Conservation (phyloP, 1,140 invertebrate species). For the Paraescarpia echinospica region DNA sequence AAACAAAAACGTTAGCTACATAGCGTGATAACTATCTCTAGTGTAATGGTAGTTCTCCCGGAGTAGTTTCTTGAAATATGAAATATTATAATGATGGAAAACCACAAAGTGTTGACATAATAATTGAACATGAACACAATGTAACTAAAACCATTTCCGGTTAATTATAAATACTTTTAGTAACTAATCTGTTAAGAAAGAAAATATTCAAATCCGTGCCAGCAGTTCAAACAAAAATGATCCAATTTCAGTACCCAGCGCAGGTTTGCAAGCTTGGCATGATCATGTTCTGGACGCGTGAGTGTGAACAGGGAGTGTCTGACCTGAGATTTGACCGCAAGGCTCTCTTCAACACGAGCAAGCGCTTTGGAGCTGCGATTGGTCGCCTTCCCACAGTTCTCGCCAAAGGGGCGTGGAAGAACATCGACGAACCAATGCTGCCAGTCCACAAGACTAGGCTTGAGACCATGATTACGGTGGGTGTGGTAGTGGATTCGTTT, state of each 20-base stretch:
- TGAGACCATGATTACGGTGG: slow-evolving; percentile 53
- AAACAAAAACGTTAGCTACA: neutral
- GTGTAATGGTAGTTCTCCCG: neutral
- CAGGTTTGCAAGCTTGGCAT: slow-evolving; percentile 54
- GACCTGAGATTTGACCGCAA: slow-evolving; percentile 56
- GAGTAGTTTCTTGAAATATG: no score
- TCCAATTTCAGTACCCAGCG: slow-evolving; percentile 50
- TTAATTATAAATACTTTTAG: no score
- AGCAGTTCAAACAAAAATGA: neutral
- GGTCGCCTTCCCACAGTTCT: slow-evolving; percentile 39
- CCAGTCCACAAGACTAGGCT: slow-evolving; percentile 52
- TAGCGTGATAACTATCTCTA: neutral
- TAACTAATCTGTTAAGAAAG: no score
- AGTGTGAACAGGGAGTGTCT: slow-evolving; percentile 52
- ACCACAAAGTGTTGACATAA: no score
- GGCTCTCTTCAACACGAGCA: slow-evolving; percentile 45
- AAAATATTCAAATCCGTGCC: no score
- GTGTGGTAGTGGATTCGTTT: neutral
- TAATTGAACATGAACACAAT: no score
- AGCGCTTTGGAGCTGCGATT: slow-evolving; percentile 47
- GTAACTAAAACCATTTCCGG: no score
- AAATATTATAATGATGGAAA: no score
- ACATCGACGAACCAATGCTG: slow-evolving; percentile 50
- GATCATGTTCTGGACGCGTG: slow-evolving; percentile 55
- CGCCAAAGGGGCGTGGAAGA: slow-evolving; percentile 41